These are phyloP conservation scores for Aphelocoma coerulescens DNA, from an alignment of 2,113 vertebrate species.

Conservation along the genomic window DNA sequence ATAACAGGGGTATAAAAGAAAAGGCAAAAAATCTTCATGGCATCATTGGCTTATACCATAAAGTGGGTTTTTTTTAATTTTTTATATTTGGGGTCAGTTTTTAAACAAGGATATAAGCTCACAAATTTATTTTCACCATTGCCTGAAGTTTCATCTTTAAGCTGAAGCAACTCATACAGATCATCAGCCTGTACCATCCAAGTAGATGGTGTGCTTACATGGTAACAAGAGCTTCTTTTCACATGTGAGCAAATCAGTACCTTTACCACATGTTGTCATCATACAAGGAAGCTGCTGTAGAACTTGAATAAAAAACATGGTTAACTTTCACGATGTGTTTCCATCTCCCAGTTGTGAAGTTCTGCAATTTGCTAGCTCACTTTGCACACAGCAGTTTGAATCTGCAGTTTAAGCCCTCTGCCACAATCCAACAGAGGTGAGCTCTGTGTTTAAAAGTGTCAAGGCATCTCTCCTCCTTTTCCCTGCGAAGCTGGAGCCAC, in stretches of 20 bases:
- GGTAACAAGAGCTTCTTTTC: neutral
- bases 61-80: neutral
- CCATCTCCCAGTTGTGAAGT: neutral
- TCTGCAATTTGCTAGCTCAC: neutral
- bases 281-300: neutral
- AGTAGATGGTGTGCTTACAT: accelerated
- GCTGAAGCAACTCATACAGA: neutral
- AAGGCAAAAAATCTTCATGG: no score
- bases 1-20: no score
- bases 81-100: neutral
- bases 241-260: neutral
- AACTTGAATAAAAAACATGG: neutral
- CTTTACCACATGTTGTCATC: neutral
- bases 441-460: neutral
- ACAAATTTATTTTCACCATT: neutral
- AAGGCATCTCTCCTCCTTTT: neutral
- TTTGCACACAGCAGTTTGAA: neutral
- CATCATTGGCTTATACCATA: neutral
- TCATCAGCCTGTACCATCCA: neutral
- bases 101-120: neutral
- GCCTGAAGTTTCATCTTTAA: neutral
- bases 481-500: neutral
- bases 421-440: neutral
- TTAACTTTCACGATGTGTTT: neutral
- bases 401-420: neutral